phyloP scores from a whole-genome alignment of 2,888 invertebrate species.

The Drosophila histrio region DNA sequence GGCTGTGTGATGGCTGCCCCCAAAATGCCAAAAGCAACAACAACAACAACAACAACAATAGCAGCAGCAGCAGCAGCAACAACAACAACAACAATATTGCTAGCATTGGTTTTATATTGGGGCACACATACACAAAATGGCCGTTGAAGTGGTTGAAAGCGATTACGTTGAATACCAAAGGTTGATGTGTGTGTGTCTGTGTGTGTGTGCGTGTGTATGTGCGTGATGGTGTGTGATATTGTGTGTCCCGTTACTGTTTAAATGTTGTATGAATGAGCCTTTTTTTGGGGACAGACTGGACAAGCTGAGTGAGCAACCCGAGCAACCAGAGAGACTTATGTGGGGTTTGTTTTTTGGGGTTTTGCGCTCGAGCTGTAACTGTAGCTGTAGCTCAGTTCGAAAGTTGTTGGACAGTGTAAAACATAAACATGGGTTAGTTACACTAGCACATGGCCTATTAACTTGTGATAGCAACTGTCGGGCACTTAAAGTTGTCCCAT shows the following conservation, averaged over 20 bases:
- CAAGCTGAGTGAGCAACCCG: slow-evolving; percentile 8
- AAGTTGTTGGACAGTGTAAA: slow-evolving; percentile 59
- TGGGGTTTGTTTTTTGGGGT: slow-evolving; percentile 47
- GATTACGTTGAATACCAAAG: slow-evolving; percentile 77
- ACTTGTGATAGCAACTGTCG: slow-evolving; percentile 30
- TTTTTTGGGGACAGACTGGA: slow-evolving; percentile 49
- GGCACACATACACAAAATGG: slow-evolving; percentile 64
- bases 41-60: slow-evolving; percentile 28
- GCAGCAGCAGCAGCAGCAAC: slow-evolving; percentile 20
- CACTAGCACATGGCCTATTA: slow-evolving; percentile 62
- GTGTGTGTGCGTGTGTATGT: slow-evolving; percentile 22
- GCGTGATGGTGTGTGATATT: slow-evolving; percentile 30
- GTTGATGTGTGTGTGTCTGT: slow-evolving; percentile 53
- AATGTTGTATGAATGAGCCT: slow-evolving; percentile 77
- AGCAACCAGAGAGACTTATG: slow-evolving; percentile 42
- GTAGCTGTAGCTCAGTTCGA: slow-evolving; percentile 35
- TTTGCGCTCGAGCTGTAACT: slow-evolving; percentile 37
- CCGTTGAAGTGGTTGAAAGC: slow-evolving; percentile 78
- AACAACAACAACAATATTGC: slow-evolving; percentile 8
- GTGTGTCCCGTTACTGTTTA: slow-evolving; percentile 68
- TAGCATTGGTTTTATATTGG: slow-evolving; percentile 62
- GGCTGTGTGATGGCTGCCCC: slow-evolving; percentile 56
- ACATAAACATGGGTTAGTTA: slow-evolving; percentile 70
- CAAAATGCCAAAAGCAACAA: slow-evolving; percentile 60
- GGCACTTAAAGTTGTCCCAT: slow-evolving; percentile 25